Evolutionary conservation across 1,140 invertebrate genomes (phyloP).

Genomic region (Piezodorus guildinii): DNA sequence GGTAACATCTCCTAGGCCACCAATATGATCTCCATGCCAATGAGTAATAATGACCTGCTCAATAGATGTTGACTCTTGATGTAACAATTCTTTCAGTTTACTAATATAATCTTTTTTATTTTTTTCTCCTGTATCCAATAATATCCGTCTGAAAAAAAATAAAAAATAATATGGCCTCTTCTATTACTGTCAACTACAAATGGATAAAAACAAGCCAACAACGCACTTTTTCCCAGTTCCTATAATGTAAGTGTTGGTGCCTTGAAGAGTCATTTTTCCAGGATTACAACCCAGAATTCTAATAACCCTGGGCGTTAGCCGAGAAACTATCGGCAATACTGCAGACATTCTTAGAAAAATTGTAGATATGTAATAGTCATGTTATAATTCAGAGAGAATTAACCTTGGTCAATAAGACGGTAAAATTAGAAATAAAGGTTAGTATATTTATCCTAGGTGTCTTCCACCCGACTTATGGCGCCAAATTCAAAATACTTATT

Average conservation of each 20-base stretch:
- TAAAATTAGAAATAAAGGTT: no score
- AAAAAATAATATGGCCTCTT: not conserved
- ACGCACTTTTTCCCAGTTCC: constrained; percentile 73
- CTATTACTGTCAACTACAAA: not conserved
- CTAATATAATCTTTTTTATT: constrained; percentile 41
- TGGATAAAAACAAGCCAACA: not conserved
- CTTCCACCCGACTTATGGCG: no score
- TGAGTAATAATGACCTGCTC: constrained; percentile 84
- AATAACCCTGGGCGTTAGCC: constrained; percentile 65
- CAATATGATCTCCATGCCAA: constrained; percentile 94
- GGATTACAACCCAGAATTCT: constrained; percentile 91
- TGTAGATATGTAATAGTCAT: not conserved
- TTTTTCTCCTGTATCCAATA: constrained; percentile 83
- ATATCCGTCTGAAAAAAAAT: constrained; percentile 57
- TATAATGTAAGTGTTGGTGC: constrained; percentile 92
- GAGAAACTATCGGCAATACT: constrained; percentile 60
- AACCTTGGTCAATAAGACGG: no score
- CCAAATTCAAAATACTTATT: no score
- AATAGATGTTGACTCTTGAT: constrained; percentile 57
- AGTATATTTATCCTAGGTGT: no score
- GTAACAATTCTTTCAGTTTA: constrained; percentile 27
- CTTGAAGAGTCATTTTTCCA: constrained; percentile 84
- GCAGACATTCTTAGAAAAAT: constrained; percentile 26
- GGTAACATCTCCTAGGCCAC: constrained; percentile 66
- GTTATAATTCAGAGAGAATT: no score